Conservation (phyloP, 2,888 invertebrate genomes). For the Synanthedon formicaeformis region DNA sequence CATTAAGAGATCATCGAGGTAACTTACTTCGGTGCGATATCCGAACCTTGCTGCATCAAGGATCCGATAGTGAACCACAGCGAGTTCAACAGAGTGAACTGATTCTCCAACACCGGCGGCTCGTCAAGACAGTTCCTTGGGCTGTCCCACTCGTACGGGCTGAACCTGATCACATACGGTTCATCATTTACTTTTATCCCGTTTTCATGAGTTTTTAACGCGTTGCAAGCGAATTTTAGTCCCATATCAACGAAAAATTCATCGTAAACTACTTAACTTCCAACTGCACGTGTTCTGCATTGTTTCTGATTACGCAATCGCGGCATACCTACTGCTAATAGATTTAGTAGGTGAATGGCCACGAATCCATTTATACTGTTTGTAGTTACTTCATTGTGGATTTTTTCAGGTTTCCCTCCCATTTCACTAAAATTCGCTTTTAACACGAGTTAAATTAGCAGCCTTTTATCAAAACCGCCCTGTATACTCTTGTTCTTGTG, state of each 20-base stretch:
- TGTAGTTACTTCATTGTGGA: background rate
- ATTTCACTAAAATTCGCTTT: background rate
- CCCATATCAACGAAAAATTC: background rate
- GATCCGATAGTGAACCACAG: slow-evolving; percentile 96
- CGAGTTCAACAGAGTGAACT: slow-evolving; percentile 90
- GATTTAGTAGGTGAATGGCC: background rate
- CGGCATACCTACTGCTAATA: background rate
- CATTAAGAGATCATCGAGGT: slow-evolving; percentile 10
- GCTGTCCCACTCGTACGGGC: slow-evolving; percentile 94
- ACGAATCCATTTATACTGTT: background rate
- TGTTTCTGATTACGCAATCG: background rate
- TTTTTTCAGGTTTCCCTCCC: background rate
- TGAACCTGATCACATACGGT: slow-evolving; percentile 77
- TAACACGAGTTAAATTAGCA: slow-evolving; percentile 4
- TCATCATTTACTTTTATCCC: slow-evolving; percentile 23
- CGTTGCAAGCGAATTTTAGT: background rate
- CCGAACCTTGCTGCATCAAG: slow-evolving; percentile 93
- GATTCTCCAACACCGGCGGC: slow-evolving; percentile 89
- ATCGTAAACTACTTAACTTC: background rate
- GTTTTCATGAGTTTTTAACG: background rate
- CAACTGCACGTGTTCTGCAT: background rate
- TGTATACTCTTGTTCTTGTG: slow-evolving; percentile 26
- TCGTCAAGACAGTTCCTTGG: slow-evolving; percentile 87
- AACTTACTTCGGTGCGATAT: slow-evolving; percentile 91
- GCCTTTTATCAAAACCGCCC: background rate